phyloP scores from a whole-genome alignment of 2,113 vertebrate genomes.

The Telmatochromis sp. region DNA sequence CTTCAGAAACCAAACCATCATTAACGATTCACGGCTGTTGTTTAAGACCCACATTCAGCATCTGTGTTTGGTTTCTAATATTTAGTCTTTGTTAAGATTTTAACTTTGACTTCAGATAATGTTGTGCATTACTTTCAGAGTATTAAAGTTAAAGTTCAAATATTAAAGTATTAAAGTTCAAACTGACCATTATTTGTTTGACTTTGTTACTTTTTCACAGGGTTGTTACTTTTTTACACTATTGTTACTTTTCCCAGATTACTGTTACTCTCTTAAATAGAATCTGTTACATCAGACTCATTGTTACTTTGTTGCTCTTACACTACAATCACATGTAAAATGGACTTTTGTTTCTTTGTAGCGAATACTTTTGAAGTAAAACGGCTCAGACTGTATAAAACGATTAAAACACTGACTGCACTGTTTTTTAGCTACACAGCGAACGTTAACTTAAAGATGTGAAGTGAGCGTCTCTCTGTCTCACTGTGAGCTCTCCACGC shows the following conservation, averaged over 20 bases:
- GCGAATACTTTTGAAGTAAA: not conserved
- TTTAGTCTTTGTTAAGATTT: not conserved
- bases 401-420: not conserved
- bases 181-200: not conserved
- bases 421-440: not conserved
- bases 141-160: not conserved
- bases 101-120: not conserved
- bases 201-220: not conserved
- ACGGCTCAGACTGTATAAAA: not conserved
- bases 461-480: fast-evolving
- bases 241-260: not conserved
- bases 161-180: not conserved
- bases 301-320: not conserved
- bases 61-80: not conserved
- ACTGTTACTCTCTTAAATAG: not conserved
- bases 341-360: not conserved
- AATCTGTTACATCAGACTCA: not conserved
- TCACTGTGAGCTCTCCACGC: fast-evolving
- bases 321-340: fast-evolving
- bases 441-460: not conserved
- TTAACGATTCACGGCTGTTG: fast-evolving
- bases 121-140: fast-evolving
- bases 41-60: not conserved
- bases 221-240: not conserved
- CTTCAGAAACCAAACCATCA: not conserved